Conservation (phyloP, 2,797 vertebrate genomes). For the Cetoscarus ocellatus region DNA sequence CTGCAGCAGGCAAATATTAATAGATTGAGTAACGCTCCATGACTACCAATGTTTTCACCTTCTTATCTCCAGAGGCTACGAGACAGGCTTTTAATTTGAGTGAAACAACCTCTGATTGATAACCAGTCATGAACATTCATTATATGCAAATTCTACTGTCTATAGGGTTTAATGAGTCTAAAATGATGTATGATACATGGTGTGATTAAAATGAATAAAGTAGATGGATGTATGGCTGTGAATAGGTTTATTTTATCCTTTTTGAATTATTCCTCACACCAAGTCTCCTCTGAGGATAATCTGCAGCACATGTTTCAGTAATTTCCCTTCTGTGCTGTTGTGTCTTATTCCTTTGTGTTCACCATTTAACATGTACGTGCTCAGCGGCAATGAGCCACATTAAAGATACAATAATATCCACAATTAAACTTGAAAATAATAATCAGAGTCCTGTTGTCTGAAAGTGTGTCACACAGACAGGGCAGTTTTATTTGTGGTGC, state of each 20-base stretch:
- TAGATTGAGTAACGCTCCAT: constrained; percentile 25
- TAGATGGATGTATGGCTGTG: background rate
- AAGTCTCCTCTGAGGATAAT: constrained; percentile 8
- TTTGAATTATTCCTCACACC: constrained; percentile 3
- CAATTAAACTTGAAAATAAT: constrained; percentile 11
- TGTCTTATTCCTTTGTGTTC: constrained; percentile 2
- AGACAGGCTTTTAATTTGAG: constrained; percentile 48
- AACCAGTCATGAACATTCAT: constrained; percentile 45
- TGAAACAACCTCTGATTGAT: constrained; percentile 42
- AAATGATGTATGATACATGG: constrained; percentile 34
- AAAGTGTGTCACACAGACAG: constrained; percentile 17
- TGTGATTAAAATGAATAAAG: constrained; percentile 31
- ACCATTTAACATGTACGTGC: constrained; percentile 18
- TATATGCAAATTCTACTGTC: constrained; percentile 39
- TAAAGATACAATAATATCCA: background rate
- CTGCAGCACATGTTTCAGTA: constrained; percentile 1
- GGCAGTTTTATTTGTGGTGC: constrained; percentile 20
- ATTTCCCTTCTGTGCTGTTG: constrained; percentile 6
- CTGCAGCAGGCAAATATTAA: constrained; percentile 65
- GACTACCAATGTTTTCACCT: constrained; percentile 52
- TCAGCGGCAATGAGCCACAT: constrained; percentile 11
- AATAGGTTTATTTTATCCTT: constrained; percentile 15
- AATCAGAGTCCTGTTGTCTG: constrained; percentile 12
- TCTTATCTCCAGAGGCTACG: constrained; percentile 31
- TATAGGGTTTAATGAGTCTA: constrained; percentile 20